Base-by-base conservation (phyloP, 2,797 vertebrate species). In the Macroramphosus scolopax region DNA sequence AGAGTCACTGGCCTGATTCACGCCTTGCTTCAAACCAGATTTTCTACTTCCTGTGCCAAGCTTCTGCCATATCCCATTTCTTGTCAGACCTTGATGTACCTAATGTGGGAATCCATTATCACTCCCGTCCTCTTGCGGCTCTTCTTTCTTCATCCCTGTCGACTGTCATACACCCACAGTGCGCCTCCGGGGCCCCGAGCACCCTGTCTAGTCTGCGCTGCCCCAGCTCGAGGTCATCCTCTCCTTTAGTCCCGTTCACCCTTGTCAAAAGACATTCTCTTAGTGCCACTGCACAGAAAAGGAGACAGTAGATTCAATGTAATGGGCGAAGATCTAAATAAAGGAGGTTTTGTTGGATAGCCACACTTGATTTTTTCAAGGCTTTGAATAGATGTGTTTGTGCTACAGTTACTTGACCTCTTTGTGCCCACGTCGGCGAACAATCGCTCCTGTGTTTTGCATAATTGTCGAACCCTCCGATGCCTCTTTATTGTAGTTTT, bases 31-130 rank as follows among this genome's bases (percentile, higher is more conserved):
- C 68, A 64, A 78, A 81, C 55, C 61, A 64, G 62, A 80, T 83
- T 72, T 68, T 72, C 71, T 63, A 37, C 75, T 72, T 52, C 38
- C 47, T 9, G 8, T 62, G 79, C 81, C 83, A 81, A 83, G 43
- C 67, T 40, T 54, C 78, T 80, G 87, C 81, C 85, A 82, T 47
- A 66, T 83, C 68, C 39, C 58, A 75, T 86, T 86, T 75, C 68
- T 80, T 57, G 49, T 68, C 56, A 41, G 59, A 54, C 56, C 64
- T 57, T 82, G 71, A 87, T 64, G 60, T 68, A 68, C 57, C 61
- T 68, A 77, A 86, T 82, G 75, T 82, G 69, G 72, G 72, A 83
- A 83, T 85, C 74, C 65, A 82, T 86, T 80, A 78, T 77, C 73
- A 65, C 82, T 73, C 66, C 48, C 35, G 6, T 17, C 15, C 51